Evolutionary conservation across 2,888 invertebrate species (phyloP).

Genomic region (Eristalis tenax): DNA sequence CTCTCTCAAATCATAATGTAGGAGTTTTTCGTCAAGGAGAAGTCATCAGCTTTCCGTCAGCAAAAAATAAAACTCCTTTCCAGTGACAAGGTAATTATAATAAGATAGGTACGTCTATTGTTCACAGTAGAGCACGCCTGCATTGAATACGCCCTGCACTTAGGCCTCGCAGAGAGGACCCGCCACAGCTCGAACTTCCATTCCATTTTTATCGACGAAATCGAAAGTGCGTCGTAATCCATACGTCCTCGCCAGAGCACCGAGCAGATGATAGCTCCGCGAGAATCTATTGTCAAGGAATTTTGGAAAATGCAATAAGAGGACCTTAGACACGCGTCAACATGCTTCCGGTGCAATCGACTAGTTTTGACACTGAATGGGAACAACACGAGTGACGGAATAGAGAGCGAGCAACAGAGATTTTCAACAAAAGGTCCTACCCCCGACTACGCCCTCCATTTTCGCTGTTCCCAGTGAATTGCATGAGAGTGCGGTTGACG

Average conservation of each 20-base stretch:
- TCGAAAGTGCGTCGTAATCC: constrained; percentile 67
- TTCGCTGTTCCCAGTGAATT: constrained; percentile 33
- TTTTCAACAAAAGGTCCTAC: constrained; percentile 57
- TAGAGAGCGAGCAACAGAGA: neutral
- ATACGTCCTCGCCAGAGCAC: constrained; percentile 35
- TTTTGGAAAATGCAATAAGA: constrained; percentile 54
- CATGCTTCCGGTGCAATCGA: constrained; percentile 74
- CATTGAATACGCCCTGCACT: neutral
- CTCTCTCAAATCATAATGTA: neutral
- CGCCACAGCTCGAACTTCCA: neutral
- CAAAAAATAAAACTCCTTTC: neutral
- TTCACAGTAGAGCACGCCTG: neutral
- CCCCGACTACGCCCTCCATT: constrained; percentile 66
- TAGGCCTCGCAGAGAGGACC: neutral
- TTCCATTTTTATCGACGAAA: constrained; percentile 15
- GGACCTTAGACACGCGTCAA: constrained; percentile 74
- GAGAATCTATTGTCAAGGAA: constrained; percentile 43
- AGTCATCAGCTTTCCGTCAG: neutral
- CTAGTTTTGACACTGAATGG: constrained; percentile 56
- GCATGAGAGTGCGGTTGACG: constrained; percentile 18
- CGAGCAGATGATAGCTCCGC: constrained; percentile 64
- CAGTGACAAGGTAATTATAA: neutral
- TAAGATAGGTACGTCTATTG: neutral
- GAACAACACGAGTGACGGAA: constrained; percentile 46
- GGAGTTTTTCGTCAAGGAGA: neutral